These are phyloP conservation scores for Scaptomyza parva DNA, from an alignment of 2,888 invertebrate genomes.

Conservation along the genomic window DNA sequence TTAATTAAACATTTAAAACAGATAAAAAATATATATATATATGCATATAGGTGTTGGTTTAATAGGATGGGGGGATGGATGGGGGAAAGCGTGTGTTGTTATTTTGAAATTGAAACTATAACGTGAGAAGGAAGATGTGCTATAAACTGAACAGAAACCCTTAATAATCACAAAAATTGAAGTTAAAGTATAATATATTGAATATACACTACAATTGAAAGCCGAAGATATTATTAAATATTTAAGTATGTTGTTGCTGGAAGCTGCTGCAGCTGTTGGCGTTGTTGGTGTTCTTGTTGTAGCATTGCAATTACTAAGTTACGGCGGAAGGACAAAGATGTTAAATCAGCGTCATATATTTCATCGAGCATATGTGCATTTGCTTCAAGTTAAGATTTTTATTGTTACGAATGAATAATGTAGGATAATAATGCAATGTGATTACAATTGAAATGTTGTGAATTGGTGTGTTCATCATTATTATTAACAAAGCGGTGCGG, in stretches of 20 bases:
- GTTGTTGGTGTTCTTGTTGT: slow-evolving; percentile 9
- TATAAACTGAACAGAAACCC: slow-evolving; percentile 19
- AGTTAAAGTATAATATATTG: slow-evolving; percentile 7
- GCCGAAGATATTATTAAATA: slow-evolving; percentile 36
- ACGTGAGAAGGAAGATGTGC: slow-evolving; percentile 14
- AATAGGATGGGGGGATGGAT: slow-evolving; percentile 1
- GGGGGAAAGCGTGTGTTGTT: background rate
- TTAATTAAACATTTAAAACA: slow-evolving; percentile 59
- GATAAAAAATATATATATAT: slow-evolving; percentile 7
- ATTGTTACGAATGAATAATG: slow-evolving; percentile 48
- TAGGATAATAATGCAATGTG: slow-evolving; percentile 41
- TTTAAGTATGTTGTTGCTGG: slow-evolving; percentile 18
- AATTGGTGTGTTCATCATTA: slow-evolving; percentile 4
- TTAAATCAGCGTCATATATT: slow-evolving; percentile 27
- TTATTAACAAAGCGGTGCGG: slow-evolving; percentile 15
- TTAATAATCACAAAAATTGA: slow-evolving; percentile 8
- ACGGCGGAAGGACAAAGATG: slow-evolving; percentile 2
- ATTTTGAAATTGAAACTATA: slow-evolving; percentile 1
- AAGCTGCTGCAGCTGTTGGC: slow-evolving; percentile 8
- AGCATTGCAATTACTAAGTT: slow-evolving; percentile 2
- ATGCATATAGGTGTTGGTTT: background rate
- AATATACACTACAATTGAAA: slow-evolving; percentile 53
- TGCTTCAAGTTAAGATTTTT: slow-evolving; percentile 36
- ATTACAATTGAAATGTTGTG: slow-evolving; percentile 45
- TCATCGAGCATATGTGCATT: slow-evolving; percentile 34